Base-by-base conservation (phyloP, 2,888 invertebrate species). In the Limenitis camilla region DNA sequence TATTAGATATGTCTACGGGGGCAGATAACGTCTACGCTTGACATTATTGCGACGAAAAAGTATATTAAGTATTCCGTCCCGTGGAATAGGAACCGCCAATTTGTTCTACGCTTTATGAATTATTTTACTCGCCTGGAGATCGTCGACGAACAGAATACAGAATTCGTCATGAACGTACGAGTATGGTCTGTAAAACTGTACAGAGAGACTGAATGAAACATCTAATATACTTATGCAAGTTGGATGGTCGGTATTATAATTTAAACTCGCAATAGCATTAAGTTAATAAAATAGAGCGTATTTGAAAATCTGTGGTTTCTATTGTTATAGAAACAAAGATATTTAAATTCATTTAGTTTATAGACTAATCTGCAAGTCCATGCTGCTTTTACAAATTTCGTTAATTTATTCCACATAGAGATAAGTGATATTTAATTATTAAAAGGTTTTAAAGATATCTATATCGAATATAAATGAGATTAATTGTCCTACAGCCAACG, bases 1-100 rank as follows among this genome's bases (percentile, higher is more conserved):
- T 72, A 76, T 78, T 79, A 73, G 76, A 80, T 78, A 76, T 74
- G 76, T 72, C 76, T 71, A 70, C 67, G 62, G 72, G 72, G 66
- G 61, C 65, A 68, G 83, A 82, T 81, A 80, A 61, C 65, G 76
- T 81, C 78, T 76, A 65, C 62, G 68, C 69, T 64, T 72, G 82
- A 84, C 82, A 70, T 80, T 79, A 76, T 81, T 80, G 73, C 68
- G 76, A 74, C 71, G 62, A 65, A 65, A 71, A 67, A 65, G 67
- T 68, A 45, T 60, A 60, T 61, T 60, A 61, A 61, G 59, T 58
- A 60, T 61, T 58, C 56, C 40, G 49, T 44, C 52, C 40, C 31
- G 43, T 53, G 50, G 46, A 52, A 55, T 55, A 57, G 50, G 52
- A 61, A 49, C 56, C 52, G 52, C 52, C 61, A 61, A 63, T 61